Percentiles rank a stretch among this genome's conserved stretches.
Conservation (phyloP, 1,140 invertebrate species). For the Chelonus insularis region DNA sequence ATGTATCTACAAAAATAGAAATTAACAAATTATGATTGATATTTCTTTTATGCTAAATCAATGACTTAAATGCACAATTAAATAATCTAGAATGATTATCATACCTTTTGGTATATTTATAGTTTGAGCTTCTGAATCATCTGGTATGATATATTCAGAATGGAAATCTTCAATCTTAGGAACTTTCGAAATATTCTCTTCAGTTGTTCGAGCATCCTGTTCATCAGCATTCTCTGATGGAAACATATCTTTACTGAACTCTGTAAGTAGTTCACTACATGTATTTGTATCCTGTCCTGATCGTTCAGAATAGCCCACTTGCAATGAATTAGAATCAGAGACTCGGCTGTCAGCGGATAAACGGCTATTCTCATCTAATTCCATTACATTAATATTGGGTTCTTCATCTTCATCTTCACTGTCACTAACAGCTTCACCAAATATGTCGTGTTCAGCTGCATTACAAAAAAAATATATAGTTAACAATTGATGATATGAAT, state of each 20-base stretch:
- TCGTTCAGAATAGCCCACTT: slow-evolving; percentile 58
- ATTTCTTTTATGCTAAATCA: too few species aligned
- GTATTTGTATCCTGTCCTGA: slow-evolving; percentile 45
- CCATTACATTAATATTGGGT: slow-evolving; percentile 71
- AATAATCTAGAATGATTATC: too few species aligned
- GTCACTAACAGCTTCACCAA: slow-evolving; percentile 84
- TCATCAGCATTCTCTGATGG: slow-evolving; percentile 45
- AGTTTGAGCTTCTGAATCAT: slow-evolving; percentile 43
- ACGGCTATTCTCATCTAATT: slow-evolving; percentile 77
- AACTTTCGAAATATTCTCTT: slow-evolving; percentile 35
- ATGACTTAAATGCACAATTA: too few species aligned
- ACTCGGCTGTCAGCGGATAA: slow-evolving; percentile 76
- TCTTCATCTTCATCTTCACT: slow-evolving; percentile 76
- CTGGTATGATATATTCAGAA: slow-evolving; percentile 52
- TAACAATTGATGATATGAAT: slow-evolving; percentile 10
- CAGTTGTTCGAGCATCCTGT: slow-evolving; percentile 27
- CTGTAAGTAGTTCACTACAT: slow-evolving; percentile 55
- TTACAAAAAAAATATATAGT: slow-evolving; percentile 29
- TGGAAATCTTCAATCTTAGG: slow-evolving; percentile 51
- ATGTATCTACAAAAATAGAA: slow-evolving; percentile 42
- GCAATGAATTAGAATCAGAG: slow-evolving; percentile 74
- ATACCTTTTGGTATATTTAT: slow-evolving; percentile 46
- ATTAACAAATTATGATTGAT: slow-evolving; percentile 23
- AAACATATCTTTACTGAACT: slow-evolving; percentile 65
- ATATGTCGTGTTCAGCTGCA: slow-evolving; percentile 79